These are phyloP conservation scores for Tricholaema leucomelas DNA, from an alignment of 2,113 vertebrate genomes.

Conservation along the genomic window DNA sequence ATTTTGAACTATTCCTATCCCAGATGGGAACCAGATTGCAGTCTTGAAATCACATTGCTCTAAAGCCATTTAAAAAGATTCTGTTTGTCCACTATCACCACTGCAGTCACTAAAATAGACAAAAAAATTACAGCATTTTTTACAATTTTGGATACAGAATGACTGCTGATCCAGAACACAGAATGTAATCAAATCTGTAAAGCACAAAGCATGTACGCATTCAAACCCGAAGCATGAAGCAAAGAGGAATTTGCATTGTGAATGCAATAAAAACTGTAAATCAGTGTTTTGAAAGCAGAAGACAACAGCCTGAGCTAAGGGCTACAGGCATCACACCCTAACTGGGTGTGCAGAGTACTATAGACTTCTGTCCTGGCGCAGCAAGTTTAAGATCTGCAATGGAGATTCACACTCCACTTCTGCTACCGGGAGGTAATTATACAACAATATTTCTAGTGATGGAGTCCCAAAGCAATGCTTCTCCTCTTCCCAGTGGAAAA, in stretches of 20 bases:
- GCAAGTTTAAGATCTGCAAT: conserved; percentile 49
- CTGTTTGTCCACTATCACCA: background rate
- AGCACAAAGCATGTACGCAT: conserved; percentile 5
- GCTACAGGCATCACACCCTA: conserved; percentile 3
- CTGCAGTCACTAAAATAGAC: background rate
- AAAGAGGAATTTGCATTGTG: conserved; percentile 43
- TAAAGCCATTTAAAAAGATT: conserved; percentile 16
- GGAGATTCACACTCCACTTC: conserved; percentile 64
- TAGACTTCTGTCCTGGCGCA: conserved; percentile 29
- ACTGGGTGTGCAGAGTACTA: conserved; percentile 6
- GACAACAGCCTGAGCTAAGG: conserved; percentile 5
- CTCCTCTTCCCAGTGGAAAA: conserved; percentile 76
- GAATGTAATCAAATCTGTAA: conserved; percentile 21
- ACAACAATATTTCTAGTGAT: conserved; percentile 73
- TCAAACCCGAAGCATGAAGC: conserved; percentile 32
- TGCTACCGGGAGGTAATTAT: conserved; percentile 75
- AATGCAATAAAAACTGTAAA: conserved; percentile 40
- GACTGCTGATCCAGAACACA: conserved; percentile 2
- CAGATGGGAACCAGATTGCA: conserved; percentile 12
- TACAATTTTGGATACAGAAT: background rate
- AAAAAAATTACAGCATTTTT: conserved; percentile 23
- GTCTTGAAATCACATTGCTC: conserved; percentile 2
- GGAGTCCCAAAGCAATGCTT: conserved; percentile 69
- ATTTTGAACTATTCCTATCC: conserved; percentile 23
- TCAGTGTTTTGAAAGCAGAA: conserved; percentile 24